Percentiles rank a stretch among this genome's conserved stretches.
phyloP scores from a whole-genome alignment of 2,113 vertebrate genomes.

The Elephantulus edwardii region DNA sequence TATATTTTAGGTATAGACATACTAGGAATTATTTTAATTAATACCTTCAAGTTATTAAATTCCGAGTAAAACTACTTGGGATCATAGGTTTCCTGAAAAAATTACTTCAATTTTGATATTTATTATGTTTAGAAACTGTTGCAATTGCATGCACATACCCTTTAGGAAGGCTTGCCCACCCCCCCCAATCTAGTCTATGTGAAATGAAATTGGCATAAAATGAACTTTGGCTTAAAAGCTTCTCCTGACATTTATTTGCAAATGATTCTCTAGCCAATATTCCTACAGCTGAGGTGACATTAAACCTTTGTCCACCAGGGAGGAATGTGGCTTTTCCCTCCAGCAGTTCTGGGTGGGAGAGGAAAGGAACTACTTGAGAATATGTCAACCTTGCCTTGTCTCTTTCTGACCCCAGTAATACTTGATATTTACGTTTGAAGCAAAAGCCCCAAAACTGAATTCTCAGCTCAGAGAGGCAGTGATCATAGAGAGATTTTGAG shows the following conservation, averaged over 20 bases:
- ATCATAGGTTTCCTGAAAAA: not conserved
- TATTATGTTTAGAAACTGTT: not conserved
- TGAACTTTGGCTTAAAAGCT: conserved; percentile 48
- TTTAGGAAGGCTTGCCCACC: not conserved
- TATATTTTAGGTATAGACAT: conserved; percentile 3
- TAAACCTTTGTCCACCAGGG: conserved; percentile 22
- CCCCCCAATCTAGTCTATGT: not conserved
- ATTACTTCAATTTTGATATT: not conserved
- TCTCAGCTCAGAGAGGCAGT: not conserved
- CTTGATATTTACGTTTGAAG: conserved; percentile 36
- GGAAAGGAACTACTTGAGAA: conserved; percentile 14
- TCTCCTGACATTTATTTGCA: conserved; percentile 58
- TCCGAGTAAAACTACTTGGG: not conserved
- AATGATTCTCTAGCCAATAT: conserved; percentile 50
- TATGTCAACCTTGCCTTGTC: not conserved
- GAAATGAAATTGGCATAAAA: conserved; percentile 36
- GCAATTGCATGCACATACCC: not conserved
- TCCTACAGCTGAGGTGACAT: conserved; percentile 34
- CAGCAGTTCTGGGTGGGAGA: not conserved
- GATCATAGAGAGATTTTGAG: not conserved
- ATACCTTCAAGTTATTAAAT: not conserved
- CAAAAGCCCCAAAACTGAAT: not conserved
- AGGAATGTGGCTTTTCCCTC: conserved; percentile 50
- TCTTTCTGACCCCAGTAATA: not conserved
- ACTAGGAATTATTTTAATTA: conserved; percentile 6